Conservation (phyloP, 2,797 vertebrate genomes). For the Tenualosa thibaudeaui region DNA sequence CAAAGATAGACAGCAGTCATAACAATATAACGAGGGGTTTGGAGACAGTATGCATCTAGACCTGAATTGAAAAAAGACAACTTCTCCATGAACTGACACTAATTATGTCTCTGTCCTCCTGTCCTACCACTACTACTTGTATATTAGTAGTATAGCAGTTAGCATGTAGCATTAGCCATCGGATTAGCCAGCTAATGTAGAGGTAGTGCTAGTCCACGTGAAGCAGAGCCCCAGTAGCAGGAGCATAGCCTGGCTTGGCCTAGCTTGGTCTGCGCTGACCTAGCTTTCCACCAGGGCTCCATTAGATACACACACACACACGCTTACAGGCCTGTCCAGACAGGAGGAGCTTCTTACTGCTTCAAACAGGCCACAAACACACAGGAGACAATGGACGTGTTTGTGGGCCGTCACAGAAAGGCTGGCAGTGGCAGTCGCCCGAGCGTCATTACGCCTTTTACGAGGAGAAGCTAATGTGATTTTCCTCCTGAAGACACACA, state of each 20-base stretch:
- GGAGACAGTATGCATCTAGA: background rate
- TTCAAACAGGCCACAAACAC: background rate
- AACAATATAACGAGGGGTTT: constrained; percentile 38
- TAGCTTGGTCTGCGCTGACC: background rate
- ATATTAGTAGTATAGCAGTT: background rate
- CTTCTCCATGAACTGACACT: background rate
- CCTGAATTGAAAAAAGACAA: background rate
- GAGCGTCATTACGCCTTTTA: constrained; percentile 30
- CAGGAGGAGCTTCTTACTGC: background rate
- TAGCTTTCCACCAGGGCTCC: background rate
- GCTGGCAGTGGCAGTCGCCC: constrained; percentile 6
- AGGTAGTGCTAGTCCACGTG: background rate
- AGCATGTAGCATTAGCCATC: background rate
- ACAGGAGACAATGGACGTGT: background rate
- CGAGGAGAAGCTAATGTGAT: constrained; percentile 35
- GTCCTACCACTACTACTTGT: background rate
- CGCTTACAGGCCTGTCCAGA: background rate
- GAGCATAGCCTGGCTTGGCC: background rate
- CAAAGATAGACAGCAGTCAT: constrained; percentile 48
- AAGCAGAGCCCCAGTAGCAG: background rate
- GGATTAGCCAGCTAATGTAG: too few relatives aligned
- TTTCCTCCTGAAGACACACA: constrained; percentile 4
- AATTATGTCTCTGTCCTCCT: background rate
- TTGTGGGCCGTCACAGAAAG: constrained; percentile 19
- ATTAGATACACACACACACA: background rate